Base-by-base conservation (phyloP, 2,888 invertebrate species). In the Aricia artaxerxes region DNA sequence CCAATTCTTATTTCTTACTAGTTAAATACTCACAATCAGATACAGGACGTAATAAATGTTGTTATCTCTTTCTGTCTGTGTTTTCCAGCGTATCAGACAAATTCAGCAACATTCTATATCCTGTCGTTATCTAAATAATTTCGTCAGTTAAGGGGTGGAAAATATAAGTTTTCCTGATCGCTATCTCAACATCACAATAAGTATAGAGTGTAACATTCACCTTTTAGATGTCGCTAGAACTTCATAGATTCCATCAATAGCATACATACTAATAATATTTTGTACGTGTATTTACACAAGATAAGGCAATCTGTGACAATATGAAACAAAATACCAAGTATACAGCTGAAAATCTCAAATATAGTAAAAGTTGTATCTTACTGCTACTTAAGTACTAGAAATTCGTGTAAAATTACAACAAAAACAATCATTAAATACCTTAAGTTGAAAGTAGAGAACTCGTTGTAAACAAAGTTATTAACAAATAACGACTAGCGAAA, bases 321-420 rank as follows among this genome's bases (percentile, higher is more conserved):
- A 35, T 7, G 24, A 24, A 16, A 64, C 31, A 3, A 24, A 24
- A 9, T 0, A 61, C 24, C n/a, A 61, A 61, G 24, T 24, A 2
- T 61, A 31, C 0, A 24, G 24, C 4, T 35, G 31, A 64, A 11
- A 64, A 35, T 64, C 31, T 64, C 31, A 35, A 11, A 64, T 35
- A 31, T 64, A 9, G 11, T 64, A 31, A 64, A 11, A 24, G n/a
- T 61, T 11, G 64, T 64, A 31, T 31, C 61, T 64, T 64, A 64
- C 31, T 64, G 64, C 31, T 64, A 64, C 24, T 64, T 64, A 64
- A 64, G 64, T 64, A 64, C 64, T 31, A 64, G 31, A 31, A 64
- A 64, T 64, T 64, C 64, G 31, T 35, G 31, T 31, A 31, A 61
- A 61, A 64, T 31, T 31, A 64, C 2, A 64, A 64, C 31, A 11